Base-by-base conservation (phyloP, 2,888 invertebrate genomes). In the Cynaeus angustus region DNA sequence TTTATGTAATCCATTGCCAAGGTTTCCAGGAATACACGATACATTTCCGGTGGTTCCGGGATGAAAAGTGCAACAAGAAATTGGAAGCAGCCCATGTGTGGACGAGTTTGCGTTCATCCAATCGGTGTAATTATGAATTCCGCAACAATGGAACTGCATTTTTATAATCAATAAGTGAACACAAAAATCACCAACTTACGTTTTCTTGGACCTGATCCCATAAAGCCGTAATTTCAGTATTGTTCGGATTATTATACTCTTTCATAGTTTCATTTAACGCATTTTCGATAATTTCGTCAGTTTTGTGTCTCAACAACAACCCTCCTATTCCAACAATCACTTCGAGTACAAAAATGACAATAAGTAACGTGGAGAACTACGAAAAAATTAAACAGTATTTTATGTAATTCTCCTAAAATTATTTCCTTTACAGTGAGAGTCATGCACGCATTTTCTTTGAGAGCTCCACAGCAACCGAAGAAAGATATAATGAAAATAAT, bases 381-480 rank as follows among this genome's bases (percentile, higher is more conserved):
- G 84, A 84, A 70, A 59, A 59, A 66, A 66, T 21, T n/a, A n/a
- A n/a, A n/a, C n/a, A 4, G 1, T 21, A 21, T 4, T 21, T 21
- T 21, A 4, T 1, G 21, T 4, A 4, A 3, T 21, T 21, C 21
- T 21, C 4, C 4, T 21, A 3, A 3, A 6, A 33, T 33, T 7
- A 33, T 7, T n/a, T n/a, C n/a, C n/a, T 65, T 91, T 86, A 97
- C 97, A 71, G 94, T 94, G 73, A 95, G 90, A 71, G 96, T 93
- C 93, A 98, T 95, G 88, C 96, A 96, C 81, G 95, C 93, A 85
- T 94, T 97, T 86, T 98, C 97, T 82, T 94, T 94, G 67, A 95
- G 89, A 12, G 98, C 97, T 37, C 98, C 98, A 80, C 96, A 98
- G 87, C 97, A 98, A 74, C 98, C 98, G 77, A 98, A 92, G 89